Evolutionary conservation across 2,113 vertebrate genomes (phyloP).

Genomic region (Oreochromis aureus): DNA sequence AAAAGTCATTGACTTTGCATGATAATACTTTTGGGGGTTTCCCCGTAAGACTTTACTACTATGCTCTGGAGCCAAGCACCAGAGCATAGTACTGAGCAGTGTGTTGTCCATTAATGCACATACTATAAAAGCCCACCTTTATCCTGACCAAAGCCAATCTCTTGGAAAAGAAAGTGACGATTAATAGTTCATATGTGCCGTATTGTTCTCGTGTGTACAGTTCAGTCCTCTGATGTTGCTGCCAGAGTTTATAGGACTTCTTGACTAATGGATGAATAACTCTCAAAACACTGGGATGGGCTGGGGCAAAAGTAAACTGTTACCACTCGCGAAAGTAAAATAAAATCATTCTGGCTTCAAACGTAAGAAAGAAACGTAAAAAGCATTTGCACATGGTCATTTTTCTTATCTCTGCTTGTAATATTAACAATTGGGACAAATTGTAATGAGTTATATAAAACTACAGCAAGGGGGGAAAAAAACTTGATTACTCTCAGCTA

Average conservation of each 20-base stretch:
- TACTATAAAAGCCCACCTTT: background rate
- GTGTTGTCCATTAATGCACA: background rate
- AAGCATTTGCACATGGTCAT: background rate
- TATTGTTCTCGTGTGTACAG: background rate
- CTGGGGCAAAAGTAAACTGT: background rate
- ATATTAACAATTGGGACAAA: background rate
- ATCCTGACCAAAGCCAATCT: background rate
- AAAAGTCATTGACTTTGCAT: background rate
- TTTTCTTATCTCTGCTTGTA: background rate
- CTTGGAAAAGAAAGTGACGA: background rate
- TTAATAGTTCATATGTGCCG: background rate
- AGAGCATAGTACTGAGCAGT: background rate
- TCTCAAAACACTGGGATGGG: background rate
- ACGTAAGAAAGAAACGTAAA: background rate
- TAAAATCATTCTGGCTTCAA: background rate
- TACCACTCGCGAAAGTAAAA: background rate
- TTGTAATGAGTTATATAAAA: constrained; percentile 9
- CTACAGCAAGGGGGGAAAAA: background rate
- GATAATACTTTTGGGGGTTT: background rate
- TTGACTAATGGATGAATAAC: background rate
- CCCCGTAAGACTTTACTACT: background rate
- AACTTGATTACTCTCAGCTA: background rate
- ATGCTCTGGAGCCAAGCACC: background rate
- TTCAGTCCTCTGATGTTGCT: background rate
- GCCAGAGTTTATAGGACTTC: constrained; percentile 4